Conservation (phyloP, 2,888 invertebrate species). For the Eupithecia exiguata region DNA sequence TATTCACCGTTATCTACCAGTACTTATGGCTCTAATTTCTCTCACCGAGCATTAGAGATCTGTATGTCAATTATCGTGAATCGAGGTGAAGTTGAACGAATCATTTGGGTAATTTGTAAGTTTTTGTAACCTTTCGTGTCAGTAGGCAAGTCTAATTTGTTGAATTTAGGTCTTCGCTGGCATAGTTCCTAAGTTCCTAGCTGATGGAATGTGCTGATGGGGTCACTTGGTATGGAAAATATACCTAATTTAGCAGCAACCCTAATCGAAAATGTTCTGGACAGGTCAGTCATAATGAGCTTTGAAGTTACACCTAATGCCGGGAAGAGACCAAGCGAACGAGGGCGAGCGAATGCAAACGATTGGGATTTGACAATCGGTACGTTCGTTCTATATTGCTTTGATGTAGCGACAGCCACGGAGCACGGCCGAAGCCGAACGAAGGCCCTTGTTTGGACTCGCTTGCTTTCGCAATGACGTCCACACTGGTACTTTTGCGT, state of each 20-base stretch:
- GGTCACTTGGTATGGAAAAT: neutral
- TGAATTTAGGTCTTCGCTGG: conserved; percentile 2
- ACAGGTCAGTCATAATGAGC: neutral
- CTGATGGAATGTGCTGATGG: neutral
- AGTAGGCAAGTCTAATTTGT: conserved; percentile 25
- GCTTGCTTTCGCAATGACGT: too few relatives aligned
- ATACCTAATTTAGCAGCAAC: neutral
- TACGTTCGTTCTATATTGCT: too few relatives aligned
- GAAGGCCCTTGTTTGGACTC: too few relatives aligned
- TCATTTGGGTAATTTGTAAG: conserved; percentile 11
- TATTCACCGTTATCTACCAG: conserved; percentile 18
- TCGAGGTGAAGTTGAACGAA: conserved; percentile 26
- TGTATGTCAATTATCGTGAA: conserved; percentile 32
- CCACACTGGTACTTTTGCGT: too few relatives aligned
- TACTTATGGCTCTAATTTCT: conserved; percentile 26
- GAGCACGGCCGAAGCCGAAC: too few relatives aligned
- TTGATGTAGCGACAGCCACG: too few relatives aligned
- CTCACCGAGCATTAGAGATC: conserved; percentile 19
- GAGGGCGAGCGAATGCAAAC: too few relatives aligned
- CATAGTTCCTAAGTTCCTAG: neutral
- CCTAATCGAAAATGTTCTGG: neutral
- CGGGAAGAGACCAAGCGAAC: too few relatives aligned
- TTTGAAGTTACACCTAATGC: neutral
- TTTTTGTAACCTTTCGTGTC: conserved; percentile 14
- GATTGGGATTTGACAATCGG: too few relatives aligned